Conservation (phyloP, 2,797 vertebrate genomes). For the Acrocephalus scirpaceus region DNA sequence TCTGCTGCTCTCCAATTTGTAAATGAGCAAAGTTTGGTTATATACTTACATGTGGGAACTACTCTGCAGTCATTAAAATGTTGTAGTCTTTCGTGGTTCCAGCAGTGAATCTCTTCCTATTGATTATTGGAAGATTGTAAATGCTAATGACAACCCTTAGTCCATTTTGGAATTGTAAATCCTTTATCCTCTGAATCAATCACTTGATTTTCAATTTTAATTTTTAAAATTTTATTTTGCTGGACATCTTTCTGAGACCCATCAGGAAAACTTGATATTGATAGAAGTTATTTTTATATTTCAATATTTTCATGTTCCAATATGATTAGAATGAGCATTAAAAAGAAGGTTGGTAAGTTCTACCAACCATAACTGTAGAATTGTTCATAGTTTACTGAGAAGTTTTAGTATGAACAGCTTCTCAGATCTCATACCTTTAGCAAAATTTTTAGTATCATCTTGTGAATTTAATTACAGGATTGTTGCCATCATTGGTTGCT, state of each 20-base stretch:
- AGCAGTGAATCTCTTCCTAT: background rate
- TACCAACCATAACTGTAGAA: background rate
- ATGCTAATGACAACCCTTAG: background rate
- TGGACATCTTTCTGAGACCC: background rate
- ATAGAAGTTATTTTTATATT: background rate
- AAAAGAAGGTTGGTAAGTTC: background rate
- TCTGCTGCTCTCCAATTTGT: background rate
- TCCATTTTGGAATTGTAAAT: background rate
- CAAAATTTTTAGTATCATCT: background rate
- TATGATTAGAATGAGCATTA: background rate
- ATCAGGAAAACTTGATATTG: background rate
- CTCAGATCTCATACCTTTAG: background rate
- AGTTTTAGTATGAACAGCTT: background rate
- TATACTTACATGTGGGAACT: background rate
- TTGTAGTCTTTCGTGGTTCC: rapidly evolving
- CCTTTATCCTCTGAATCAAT: background rate
- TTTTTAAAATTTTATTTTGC: background rate
- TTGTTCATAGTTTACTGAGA: background rate
- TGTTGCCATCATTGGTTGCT: background rate
- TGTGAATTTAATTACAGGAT: background rate
- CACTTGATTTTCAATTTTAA: background rate
- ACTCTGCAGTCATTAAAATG: background rate
- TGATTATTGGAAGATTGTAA: background rate
- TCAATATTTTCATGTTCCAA: background rate
- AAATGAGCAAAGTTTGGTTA: slow-evolving; percentile 12